These are phyloP conservation scores for Ptychoptera contaminata DNA, from an alignment of 2,888 invertebrate genomes.

Conservation along the genomic window DNA sequence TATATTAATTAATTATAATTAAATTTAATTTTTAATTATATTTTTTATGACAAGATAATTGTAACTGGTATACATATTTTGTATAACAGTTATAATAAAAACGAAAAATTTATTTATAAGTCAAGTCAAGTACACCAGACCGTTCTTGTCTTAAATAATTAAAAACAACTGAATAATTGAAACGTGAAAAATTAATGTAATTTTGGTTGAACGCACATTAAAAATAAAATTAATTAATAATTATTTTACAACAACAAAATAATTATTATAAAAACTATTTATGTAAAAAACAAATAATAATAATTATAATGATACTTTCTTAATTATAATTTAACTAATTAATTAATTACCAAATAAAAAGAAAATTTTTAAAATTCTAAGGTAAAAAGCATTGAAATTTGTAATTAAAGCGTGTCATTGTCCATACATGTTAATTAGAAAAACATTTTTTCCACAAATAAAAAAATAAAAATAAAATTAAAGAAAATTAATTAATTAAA, in stretches of 20 bases:
- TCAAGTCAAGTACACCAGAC: too few relatives aligned
- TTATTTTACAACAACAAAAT: too few relatives aligned
- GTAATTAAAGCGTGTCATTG: conserved; percentile 9
- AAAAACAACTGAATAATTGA: too few relatives aligned
- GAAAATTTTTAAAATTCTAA: neutral
- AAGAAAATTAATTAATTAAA: conserved; percentile 3
- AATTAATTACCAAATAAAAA: too few relatives aligned
- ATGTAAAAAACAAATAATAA: neutral
- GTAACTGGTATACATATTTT: neutral
- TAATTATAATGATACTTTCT: too few relatives aligned
- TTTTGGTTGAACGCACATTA: neutral
- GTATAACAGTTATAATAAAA: conserved; percentile 1
- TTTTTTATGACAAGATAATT: neutral
- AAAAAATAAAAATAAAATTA: conserved; percentile 3
- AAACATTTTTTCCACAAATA: conserved; percentile 1
- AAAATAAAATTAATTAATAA: neutral
- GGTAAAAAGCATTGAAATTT: neutral
- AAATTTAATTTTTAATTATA: neutral
- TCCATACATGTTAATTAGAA: conserved; percentile 11
- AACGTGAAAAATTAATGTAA: neutral
- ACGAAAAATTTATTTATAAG: neutral
- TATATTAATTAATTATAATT: neutral
- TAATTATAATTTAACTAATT: too few relatives aligned
- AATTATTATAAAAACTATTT: neutral
- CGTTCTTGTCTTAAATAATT: neutral